Evolutionary conservation across 2,888 invertebrate genomes (phyloP), one percentile per base, ranked within the genome.

Genomic region (Caradrina kadenii): DNA sequence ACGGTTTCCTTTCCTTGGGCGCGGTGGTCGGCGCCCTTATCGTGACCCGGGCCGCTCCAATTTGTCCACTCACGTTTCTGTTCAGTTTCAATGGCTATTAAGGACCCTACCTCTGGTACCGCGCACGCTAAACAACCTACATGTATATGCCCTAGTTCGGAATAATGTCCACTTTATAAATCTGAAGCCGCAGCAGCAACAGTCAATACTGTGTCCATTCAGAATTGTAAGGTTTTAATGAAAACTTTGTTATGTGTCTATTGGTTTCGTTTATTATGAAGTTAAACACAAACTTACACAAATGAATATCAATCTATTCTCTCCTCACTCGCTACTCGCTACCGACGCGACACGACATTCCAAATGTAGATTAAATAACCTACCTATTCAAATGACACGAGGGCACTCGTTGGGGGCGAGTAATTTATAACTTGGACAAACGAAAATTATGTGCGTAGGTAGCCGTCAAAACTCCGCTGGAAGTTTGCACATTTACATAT

Each of bases 41-140:
- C 94, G 92, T 92, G 94, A 94, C 94, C 94, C 93, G 90, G 89
- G 86, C 90, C 91, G 91, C 82, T 89, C 93, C 94, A 93, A 94
- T 94, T 94, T 94, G 94, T 94, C 93, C 94, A 93, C 94, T 94
- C 93, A 92, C 94, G 93, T 89, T 93, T 92, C 94, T 90, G 93
- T 93, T 91, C 94, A 93, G 88, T 93, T 92, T 92, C 93, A 90
- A 93, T 93, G 91, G 93, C 92, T 89, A 93, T 94, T 93, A 94
- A 90, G 92, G 91, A 89, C 92, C 90, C 90, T 92, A 93, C 94
- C 94, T 94, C 88, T 84, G 87, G 83, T 86, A 85, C 87, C 86
- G 84, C 88, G 75, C 69, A 75, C 64, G 48, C 69, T 82, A 62
- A 76, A 69, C 74, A 75, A 68, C 66, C 61, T 69, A 76, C 81